Evolutionary conservation across 1,140 invertebrate species (phyloP).

Genomic region (Ceratosolen solmsi): DNA sequence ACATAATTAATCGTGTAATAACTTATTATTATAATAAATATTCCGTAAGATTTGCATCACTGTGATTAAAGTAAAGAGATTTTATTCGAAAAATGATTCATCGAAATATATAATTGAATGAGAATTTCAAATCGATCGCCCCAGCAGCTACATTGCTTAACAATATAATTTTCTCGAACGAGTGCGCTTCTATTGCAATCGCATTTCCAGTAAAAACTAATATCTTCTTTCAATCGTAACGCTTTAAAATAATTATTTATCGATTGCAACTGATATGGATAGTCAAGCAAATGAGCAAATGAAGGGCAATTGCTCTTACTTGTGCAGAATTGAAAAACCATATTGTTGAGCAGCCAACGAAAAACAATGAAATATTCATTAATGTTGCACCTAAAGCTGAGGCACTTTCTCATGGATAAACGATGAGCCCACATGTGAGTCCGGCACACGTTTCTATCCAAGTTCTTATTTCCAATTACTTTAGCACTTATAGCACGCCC

Average conservation of each 20-base stretch:
- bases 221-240: neutral
- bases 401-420: neutral
- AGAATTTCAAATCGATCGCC: neutral
- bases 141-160: neutral
- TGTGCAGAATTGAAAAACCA: neutral
- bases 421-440: neutral
- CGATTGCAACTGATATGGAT: neutral
- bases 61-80: no score
- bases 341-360: neutral
- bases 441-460: neutral
- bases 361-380: constrained; percentile 1
- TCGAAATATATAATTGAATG: neutral
- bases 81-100: constrained; percentile 7
- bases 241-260: no score
- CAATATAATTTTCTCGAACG: neutral
- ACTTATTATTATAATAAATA: constrained; percentile 45
- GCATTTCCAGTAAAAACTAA: neutral
- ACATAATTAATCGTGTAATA: constrained; percentile 24
- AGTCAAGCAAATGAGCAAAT: neutral
- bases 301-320: constrained; percentile 8
- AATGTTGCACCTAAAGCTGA: neutral
- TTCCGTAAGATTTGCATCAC: neutral
- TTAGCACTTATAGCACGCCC: constrained; percentile 1
- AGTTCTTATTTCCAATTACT: constrained; percentile 21
- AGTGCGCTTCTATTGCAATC: neutral